A percentile compares a stretch with the other conserved stretches of the same genome.
phyloP scores from a whole-genome alignment of 2,888 invertebrate species.

The Mesoligia furuncula region DNA sequence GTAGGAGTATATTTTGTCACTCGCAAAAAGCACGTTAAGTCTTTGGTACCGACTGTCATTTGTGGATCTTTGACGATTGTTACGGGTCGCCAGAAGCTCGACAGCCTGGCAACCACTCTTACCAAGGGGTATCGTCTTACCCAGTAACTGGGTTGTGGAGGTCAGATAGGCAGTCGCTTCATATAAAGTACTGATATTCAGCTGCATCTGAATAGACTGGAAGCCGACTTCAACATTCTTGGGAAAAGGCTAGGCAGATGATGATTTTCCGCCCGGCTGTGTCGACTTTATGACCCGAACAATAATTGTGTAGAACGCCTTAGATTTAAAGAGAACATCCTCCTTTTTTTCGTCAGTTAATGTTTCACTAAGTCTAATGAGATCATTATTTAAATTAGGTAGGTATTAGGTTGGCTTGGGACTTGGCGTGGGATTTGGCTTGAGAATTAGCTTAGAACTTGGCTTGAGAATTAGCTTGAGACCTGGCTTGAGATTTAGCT shows the following conservation, averaged over 20 bases:
- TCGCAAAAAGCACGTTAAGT: too few relatives aligned
- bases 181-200: neutral
- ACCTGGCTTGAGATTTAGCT: neutral
- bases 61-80: neutral
- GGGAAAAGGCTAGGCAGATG: neutral
- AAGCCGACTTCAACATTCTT: neutral
- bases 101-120: neutral
- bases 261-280: neutral
- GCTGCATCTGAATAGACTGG: neutral
- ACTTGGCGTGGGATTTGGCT: neutral
- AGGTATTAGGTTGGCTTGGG: neutral
- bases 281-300: neutral
- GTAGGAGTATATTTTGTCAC: too few relatives aligned
- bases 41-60: too few relatives aligned
- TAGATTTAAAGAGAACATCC: neutral
- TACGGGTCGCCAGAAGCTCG: neutral
- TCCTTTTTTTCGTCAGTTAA: neutral
- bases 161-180: neutral
- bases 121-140: neutral
- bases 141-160: neutral
- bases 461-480: neutral
- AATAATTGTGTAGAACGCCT: neutral
- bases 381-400: neutral
- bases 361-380: conserved; percentile 1
- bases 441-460: neutral